A percentile compares a stretch with the other conserved stretches of the same genome.
phyloP scores from a whole-genome alignment of 2,888 invertebrate species.

The Zelleria hepariella region DNA sequence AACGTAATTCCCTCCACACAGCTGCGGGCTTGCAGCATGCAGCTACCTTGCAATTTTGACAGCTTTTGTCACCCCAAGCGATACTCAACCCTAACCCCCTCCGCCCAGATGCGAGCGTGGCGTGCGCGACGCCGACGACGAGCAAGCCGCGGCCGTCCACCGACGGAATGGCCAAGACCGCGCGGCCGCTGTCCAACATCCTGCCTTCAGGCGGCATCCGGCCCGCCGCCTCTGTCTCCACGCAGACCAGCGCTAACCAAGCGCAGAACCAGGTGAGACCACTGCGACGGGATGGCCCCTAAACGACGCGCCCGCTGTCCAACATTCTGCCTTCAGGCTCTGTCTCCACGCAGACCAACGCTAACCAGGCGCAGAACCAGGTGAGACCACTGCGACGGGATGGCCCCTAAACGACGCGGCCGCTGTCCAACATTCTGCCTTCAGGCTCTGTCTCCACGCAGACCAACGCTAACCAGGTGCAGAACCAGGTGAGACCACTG shows the following conservation, averaged over 20 bases:
- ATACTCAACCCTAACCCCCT: background rate
- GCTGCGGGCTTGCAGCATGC: too few species aligned
- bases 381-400: too few species aligned
- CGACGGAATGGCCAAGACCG: slow-evolving; percentile 51
- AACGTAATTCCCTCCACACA: too few species aligned
- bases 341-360: slow-evolving; percentile 85
- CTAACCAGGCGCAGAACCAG: slow-evolving; percentile 67
- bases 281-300: too few species aligned
- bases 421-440: too few species aligned
- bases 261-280: slow-evolving; percentile 40
- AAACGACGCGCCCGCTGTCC: slow-evolving; percentile 49
- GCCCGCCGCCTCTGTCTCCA: slow-evolving; percentile 87
- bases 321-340: slow-evolving; percentile 56
- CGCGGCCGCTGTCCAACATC: slow-evolving; percentile 71
- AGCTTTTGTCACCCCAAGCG: background rate
- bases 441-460: too few species aligned
- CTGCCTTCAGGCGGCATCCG: slow-evolving; percentile 75
- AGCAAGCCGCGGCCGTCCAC: slow-evolving; percentile 51
- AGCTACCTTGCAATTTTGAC: too few species aligned
- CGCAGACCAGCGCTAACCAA: slow-evolving; percentile 78
- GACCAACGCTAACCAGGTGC: too few species aligned
- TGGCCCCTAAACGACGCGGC: too few species aligned
- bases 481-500: too few species aligned
- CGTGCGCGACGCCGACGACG: slow-evolving; percentile 41
- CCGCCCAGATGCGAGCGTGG: slow-evolving; percentile 43